Base-by-base conservation (phyloP, 2,888 invertebrate species). In the Brassicogethes aeneus region DNA sequence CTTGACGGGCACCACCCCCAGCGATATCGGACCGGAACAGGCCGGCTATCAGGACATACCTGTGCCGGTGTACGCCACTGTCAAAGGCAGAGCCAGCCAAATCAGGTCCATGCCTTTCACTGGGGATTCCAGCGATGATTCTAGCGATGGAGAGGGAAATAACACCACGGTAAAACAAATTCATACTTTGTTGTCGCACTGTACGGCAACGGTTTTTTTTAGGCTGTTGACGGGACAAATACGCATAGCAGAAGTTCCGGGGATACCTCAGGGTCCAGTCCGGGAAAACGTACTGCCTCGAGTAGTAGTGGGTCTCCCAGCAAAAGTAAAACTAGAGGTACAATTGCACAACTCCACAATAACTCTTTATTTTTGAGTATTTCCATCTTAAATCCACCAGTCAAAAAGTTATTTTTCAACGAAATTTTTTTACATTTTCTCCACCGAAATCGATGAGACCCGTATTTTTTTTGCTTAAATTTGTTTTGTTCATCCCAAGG, bases 51-150 rank as follows among this genome's bases (percentile, higher is more conserved):
- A 88, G 70, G 87, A 90, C 69, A 87, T 89, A 60, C 86, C 87
- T 44, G 89, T 94, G 54, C 95, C 94, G 40, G 94, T 95, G 16
- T 95, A 93, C 69, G 93, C 95, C 38, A 93, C 93, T 36, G 90
- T 95, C 31, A 94, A 94, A 75, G 95, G 91, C 71, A 81, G 93
- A 57, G 94, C 94, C 50, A 92, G 93, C 67, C 94, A 94, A 71
- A 95, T 95, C 55, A 77, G 94, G 54, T 93, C 92, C 34, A 90
- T 93, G 79, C 94, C 94, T 5, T 94, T 95, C 64, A 90, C 89
- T 12, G 94, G 93, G 2, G 94, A 95, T 56, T 92, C 92, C 2
- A 90, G 91, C 0, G 91, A 91, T 60, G 94, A 95, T 62, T 93
- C 92, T 1, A 92, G 92, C 7, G 94, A 94, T 61, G 92, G 93